Conservation (phyloP, 2,888 invertebrate species). For the Lepetodrilus schrolli region DNA sequence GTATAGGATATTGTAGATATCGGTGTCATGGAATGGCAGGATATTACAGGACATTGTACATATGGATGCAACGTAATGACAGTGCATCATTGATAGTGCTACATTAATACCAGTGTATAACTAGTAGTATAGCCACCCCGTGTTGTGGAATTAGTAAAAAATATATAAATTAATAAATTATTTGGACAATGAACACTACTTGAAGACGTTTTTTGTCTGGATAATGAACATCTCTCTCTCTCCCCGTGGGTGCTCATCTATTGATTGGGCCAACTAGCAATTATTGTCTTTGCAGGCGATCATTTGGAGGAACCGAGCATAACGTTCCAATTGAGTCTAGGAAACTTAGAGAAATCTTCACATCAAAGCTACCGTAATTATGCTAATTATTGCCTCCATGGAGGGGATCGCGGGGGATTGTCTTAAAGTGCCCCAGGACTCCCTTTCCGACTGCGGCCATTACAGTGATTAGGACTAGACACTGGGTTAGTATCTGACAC, state of each 20-base stretch:
- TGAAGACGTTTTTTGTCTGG: too few species aligned
- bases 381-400: slow-evolving; percentile 13
- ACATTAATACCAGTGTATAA: too few species aligned
- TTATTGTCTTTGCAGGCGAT: slow-evolving; percentile 16
- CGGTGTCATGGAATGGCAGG: too few species aligned
- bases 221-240: too few species aligned
- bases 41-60: too few species aligned
- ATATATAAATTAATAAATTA: too few species aligned
- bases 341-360: slow-evolving; percentile 20
- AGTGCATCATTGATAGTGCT: too few species aligned
- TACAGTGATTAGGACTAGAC: slow-evolving; percentile 13
- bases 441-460: slow-evolving; percentile 7
- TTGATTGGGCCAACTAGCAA: slow-evolving; percentile 6
- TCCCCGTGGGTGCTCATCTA: neutral
- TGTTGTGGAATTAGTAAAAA: too few species aligned
- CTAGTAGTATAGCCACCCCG: too few species aligned
- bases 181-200: too few species aligned
- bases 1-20: too few species aligned
- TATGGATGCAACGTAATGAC: too few species aligned
- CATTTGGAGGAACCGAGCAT: neutral
- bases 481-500: neutral
- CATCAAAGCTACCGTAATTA: slow-evolving; percentile 26
- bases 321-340: neutral
- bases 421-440: slow-evolving; percentile 12
- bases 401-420: neutral